Evolutionary conservation across 2,113 vertebrate genomes (phyloP), one percentile per base, ranked within the genome.

Genomic region (Epinephelus moara): DNA sequence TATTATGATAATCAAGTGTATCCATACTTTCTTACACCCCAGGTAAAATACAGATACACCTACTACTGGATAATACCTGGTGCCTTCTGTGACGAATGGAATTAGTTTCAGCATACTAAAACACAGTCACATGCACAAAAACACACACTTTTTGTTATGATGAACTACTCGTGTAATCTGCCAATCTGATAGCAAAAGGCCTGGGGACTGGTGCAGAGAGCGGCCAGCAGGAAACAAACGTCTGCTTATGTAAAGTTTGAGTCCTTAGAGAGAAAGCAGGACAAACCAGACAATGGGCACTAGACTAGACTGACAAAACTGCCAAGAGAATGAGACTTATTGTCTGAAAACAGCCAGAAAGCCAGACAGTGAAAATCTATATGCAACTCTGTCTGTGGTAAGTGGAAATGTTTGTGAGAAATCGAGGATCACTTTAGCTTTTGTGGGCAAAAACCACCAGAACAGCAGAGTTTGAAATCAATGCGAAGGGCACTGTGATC

Each of bases 331-430:
- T 61, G n/a, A 86, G 49, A 81, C 23, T 69, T 33, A 68, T 40
- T 30, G 64, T 68, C 49, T 75, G 37, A 67, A 78, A 61, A 81
- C 4, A 21, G 14, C 64, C 14, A 50, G 47, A 76, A 40, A 27
- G 68, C 56, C 37, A 78, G 55, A 75, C 62, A 59, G 52, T 50
- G 59, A 77, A 68, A 86, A 84, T 84, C 69, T 61, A 89, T 78
- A 90, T 49, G 50, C 45, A 15, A 10, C 0, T 79, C 8, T 40
- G 30, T 85, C 55, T 56, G 23, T 52, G 52, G n/a, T 61, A 70
- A 87, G 53, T 13, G 55, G 52, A 79, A 70, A 80, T 25, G 63
- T 63, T 75, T 30, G 30, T 19, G 40, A 71, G 50, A 77, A 86
- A 70, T 80, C 14, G 40, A 70, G 49, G 10, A 70, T 70, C 42